Percentiles rank a stretch among this genome's conserved stretches.
Evolutionary conservation across 1,140 invertebrate genomes (phyloP).

Genomic region (Riptortus pedestris): DNA sequence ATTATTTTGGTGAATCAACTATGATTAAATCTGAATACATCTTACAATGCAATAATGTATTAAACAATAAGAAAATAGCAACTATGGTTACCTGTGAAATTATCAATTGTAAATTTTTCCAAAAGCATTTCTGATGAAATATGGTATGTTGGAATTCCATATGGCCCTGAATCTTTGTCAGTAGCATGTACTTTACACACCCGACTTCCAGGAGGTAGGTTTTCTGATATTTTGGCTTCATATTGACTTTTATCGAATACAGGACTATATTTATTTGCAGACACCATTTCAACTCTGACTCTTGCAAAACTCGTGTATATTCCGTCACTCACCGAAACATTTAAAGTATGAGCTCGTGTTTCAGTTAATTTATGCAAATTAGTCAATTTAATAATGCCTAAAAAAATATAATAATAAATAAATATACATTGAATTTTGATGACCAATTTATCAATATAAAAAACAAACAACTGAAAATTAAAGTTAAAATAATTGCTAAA

Average conservation of each 20-base stretch:
- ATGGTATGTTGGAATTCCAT: slow-evolving; percentile 64
- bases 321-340: slow-evolving; percentile 84
- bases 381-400: slow-evolving; percentile 46
- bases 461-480: not conserved
- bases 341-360: slow-evolving; percentile 46
- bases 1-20: too few relatives aligned
- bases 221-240: slow-evolving; percentile 67
- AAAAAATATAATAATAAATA: slow-evolving; percentile 29
- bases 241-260: slow-evolving; percentile 62
- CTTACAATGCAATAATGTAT: too few relatives aligned
- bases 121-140: slow-evolving; percentile 67
- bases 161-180: slow-evolving; percentile 74
- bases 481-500: too few relatives aligned
- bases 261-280: slow-evolving; percentile 70
- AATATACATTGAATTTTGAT: not conserved
- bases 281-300: slow-evolving; percentile 65
- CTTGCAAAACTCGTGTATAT: slow-evolving; percentile 76
- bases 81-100: slow-evolving; percentile 50
- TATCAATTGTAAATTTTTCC: slow-evolving; percentile 69
- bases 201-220: slow-evolving; percentile 60
- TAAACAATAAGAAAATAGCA: too few relatives aligned
- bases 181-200: slow-evolving; percentile 63
- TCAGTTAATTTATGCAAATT: slow-evolving; percentile 51
- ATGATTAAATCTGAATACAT: too few relatives aligned
- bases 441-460: not conserved